Percentiles rank a stretch among this genome's conserved stretches.
These are phyloP conservation scores for Phyllotis vaccarum DNA, from an alignment of 2,797 vertebrate species.

Conservation along the genomic window DNA sequence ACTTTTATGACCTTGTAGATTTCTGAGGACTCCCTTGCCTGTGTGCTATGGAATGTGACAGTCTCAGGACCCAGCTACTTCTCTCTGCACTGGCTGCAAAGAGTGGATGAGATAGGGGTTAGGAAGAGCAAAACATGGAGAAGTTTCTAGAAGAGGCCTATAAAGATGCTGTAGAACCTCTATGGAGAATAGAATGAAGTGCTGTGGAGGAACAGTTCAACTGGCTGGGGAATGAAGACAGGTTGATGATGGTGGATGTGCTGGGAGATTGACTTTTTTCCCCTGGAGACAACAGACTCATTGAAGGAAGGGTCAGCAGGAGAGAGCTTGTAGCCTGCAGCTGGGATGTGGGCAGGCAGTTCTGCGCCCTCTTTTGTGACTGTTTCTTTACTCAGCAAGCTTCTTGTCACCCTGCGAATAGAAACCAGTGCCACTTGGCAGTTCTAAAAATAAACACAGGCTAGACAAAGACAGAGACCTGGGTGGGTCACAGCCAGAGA, in stretches of 20 bases:
- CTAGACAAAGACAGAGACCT: not conserved
- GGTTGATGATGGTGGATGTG: not conserved
- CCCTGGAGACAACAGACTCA: not conserved
- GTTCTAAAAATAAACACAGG: not conserved
- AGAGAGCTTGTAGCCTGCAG: not conserved
- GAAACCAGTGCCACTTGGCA: not conserved
- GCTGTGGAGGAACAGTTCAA: not conserved
- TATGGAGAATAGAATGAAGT: not conserved
- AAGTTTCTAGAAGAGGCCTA: not conserved
- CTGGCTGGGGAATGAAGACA: not conserved
- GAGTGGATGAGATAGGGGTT: not conserved
- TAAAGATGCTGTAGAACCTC: not conserved
- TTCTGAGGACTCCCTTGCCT: not conserved
- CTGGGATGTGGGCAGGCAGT: not conserved
- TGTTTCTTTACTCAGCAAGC: not conserved
- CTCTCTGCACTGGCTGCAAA: not conserved
- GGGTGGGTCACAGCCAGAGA: not conserved
- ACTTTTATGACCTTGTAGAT: not conserved
- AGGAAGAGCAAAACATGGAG: not conserved
- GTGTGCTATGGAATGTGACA: not conserved
- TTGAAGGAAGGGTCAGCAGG: not conserved
- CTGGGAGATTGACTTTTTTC: not conserved
- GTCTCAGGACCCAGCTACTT: not conserved
- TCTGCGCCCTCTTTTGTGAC: not conserved
- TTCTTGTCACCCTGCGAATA: not conserved